Percentiles rank a stretch among this genome's conserved stretches.
These are phyloP conservation scores for Stegophylla sp. DNA, from an alignment of 2,888 invertebrate species.

Conservation along the genomic window DNA sequence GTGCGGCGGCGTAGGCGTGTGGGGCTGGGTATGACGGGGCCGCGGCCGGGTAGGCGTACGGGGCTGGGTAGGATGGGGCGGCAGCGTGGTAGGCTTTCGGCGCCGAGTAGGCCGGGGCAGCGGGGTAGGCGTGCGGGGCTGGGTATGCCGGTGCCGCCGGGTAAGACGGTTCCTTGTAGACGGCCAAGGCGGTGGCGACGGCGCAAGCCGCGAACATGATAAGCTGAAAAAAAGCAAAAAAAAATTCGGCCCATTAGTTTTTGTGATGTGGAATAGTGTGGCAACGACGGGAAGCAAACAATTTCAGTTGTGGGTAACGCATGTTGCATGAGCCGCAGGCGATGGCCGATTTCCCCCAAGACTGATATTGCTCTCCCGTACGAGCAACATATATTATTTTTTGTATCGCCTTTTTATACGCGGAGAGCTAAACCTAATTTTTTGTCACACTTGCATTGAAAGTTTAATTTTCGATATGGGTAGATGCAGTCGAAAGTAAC, in stretches of 20 bases:
- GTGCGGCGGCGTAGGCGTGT: conserved; percentile 53
- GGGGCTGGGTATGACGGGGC: conserved; percentile 62
- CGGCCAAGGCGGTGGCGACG: conserved; percentile 60
- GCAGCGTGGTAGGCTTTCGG: conserved; percentile 61
- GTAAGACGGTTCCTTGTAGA: conserved; percentile 58
- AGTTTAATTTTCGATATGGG: too few species aligned
- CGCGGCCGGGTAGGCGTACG: conserved; percentile 26
- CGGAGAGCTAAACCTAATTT: too few species aligned
- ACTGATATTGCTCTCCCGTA: too few species aligned
- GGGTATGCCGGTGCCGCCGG: conserved; percentile 55
- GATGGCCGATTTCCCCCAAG: too few species aligned
- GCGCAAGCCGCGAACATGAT: conserved; percentile 63
- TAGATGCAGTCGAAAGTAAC: too few species aligned
- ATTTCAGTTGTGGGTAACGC: too few species aligned
- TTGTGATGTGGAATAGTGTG: background rate
- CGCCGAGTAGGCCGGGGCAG: conserved; percentile 62
- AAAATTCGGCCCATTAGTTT: background rate
- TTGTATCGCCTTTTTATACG: too few species aligned
- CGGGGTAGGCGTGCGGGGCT: conserved; percentile 55
- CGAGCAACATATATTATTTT: too few species aligned
- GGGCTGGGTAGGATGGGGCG: conserved; percentile 41
- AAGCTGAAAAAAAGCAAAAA: conserved; percentile 55
- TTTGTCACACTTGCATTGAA: too few species aligned
- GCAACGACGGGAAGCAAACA: background rate
- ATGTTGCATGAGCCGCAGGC: too few species aligned